Evolutionary conservation across 2,888 invertebrate genomes (phyloP).

Genomic region (Acleris laterana): DNA sequence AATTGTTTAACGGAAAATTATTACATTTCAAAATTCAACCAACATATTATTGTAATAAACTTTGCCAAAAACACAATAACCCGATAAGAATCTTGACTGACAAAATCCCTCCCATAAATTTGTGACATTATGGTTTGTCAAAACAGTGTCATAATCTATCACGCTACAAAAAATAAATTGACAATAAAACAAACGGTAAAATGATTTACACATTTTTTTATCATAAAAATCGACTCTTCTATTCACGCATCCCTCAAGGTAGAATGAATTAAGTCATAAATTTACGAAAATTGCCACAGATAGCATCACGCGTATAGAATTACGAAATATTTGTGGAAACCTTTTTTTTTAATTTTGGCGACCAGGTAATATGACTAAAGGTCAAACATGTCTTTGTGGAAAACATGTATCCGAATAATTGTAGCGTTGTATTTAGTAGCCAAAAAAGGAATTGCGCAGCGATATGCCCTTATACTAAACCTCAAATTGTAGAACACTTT

Average conservation of each 20-base stretch:
- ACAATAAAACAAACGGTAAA: conserved; percentile 54
- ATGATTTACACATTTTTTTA: conserved; percentile 56
- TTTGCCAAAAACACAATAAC: too few relatives aligned
- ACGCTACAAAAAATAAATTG: conserved; percentile 60
- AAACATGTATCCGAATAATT: too few relatives aligned
- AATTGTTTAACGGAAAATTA: too few relatives aligned
- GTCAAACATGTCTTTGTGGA: conserved; percentile 9
- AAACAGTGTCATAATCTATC: conserved; percentile 50
- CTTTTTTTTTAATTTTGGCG: conserved; percentile 20
- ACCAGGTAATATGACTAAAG: conserved; percentile 23
- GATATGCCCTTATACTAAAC: too few relatives aligned
- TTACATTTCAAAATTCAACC: too few relatives aligned
- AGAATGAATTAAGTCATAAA: conserved; percentile 76
- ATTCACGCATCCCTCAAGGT: conserved; percentile 41
- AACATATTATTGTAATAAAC: too few relatives aligned
- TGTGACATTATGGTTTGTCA: conserved; percentile 29
- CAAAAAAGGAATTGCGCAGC: too few relatives aligned
- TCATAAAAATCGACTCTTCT: conserved; percentile 48
- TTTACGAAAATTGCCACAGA: conserved; percentile 77
- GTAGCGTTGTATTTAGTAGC: too few relatives aligned
- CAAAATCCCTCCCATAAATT: conserved; percentile 22
- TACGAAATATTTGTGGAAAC: conserved; percentile 36
- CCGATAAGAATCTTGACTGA: neutral
- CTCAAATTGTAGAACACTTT: too few relatives aligned
- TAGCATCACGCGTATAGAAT: conserved; percentile 60